Base-by-base conservation (phyloP, 1,140 invertebrate genomes). In the Drosophila repletoides region DNA sequence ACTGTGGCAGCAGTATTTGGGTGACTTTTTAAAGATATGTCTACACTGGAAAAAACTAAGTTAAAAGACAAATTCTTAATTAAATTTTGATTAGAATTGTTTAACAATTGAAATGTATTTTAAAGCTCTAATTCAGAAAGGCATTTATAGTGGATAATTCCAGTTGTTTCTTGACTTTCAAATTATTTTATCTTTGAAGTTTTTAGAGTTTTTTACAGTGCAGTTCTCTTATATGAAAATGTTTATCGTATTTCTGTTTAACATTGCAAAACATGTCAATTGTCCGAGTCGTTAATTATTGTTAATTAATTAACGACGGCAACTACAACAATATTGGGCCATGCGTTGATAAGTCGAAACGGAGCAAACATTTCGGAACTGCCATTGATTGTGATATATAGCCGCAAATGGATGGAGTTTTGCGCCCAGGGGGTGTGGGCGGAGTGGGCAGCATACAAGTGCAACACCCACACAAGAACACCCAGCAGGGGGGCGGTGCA, bases 331-430 rank as follows among this genome's bases (percentile, higher is more conserved):
- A 10, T 24, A 2, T 31, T 48, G 26, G 2, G 0, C 36, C 17
- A 40, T 40, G 40, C 29, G 36, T 41, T 24, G 41, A 36, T 38
- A 17, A 29, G 6, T 17, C 31, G 45, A 28, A 12, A 46, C 43
- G 31, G 17, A 17, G 28, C 52, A 45, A 60, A 38, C 52, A 60
- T 49, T 26, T 26, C 51, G 22, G 38, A 22, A 10, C 9, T 51
- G 9, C 22, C 14, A 21, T 38, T 49, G 61, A 69, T 67, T 80
- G 40, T 83, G 76, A 83, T 81, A 76, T 56, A 76, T 76, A 41
- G 46, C 5, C 17, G n/a, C 2, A 59, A 40, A 45, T 49, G 41
- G 15, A 29, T 14, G 38, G 14, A 22, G 53, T 51, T 49, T 22
- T 15, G 9, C 14, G 29, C 3, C 14, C 24, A 28, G 10, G 17